Base-by-base conservation (phyloP, 2,888 invertebrate species). In the Ochropleura leucogaster region DNA sequence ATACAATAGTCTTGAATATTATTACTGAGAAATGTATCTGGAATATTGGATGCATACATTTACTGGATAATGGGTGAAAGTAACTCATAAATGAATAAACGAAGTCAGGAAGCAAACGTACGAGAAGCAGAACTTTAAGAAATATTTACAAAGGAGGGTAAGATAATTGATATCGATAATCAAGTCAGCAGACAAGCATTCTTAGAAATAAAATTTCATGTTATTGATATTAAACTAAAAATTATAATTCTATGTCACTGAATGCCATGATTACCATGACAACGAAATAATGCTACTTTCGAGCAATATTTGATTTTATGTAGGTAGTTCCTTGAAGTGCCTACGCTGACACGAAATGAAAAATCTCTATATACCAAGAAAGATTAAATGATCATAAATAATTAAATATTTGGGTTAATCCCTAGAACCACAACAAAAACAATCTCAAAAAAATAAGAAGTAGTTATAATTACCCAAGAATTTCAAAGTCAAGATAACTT, bases 401-500 rank as follows among this genome's bases (percentile, higher is more conserved):
- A 42, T 30, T 10, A 42, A 60, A 60, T 6, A n/a, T 40, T 6
- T 14, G 0, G 3, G 0, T 4, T 47, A 18, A 53, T 30, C n/a
- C 7, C 0, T 12, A 8, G 16, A 47, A 53, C 16, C 10, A 49
- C 0, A 46, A 53, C 44, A 47, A 0, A 18, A 55, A 44, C 6
- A 16, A 42, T 40, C 5, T 12, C 16, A 59, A 49, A 49, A 9
- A 53, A 57, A 67, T 67, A 63, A 14, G 10, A 8, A 65, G 9
- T n/a, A 47, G 51, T 53, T 60, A 49, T 67, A 67, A 72, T 72
- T 42, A 59, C 14, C 18, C 0, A 30, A 0, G 4, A 75, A 46
- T 64, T 47, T 64, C 18, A 70, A 67, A 80, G 53, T 65, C 40
- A 80, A 83, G 63, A 59, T 47, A 20, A 53, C 10, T 14, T 40